Conservation (phyloP, 1,140 invertebrate species). For the Eriocheir sinensis region DNA sequence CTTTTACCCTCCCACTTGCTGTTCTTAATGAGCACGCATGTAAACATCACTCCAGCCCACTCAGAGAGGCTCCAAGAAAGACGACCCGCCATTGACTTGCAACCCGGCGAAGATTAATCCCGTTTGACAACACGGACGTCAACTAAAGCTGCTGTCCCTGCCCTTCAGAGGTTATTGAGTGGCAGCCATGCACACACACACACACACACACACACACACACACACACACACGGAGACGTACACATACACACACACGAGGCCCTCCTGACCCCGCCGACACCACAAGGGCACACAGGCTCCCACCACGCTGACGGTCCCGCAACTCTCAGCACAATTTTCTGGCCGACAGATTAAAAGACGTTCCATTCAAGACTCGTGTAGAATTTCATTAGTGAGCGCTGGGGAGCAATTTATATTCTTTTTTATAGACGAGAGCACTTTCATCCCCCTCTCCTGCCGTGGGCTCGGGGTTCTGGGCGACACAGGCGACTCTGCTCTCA, state of each 20-base stretch:
- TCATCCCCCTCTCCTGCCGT: too few species aligned
- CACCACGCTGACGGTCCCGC: background rate
- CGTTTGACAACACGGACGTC: background rate
- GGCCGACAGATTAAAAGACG: background rate
- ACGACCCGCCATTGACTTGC: background rate
- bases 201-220: too few species aligned
- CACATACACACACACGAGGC: too few species aligned
- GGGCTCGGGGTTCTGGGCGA: background rate
- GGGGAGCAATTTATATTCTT: slow-evolving; percentile 6
- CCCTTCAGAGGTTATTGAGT: background rate
- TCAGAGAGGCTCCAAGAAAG: too few species aligned
- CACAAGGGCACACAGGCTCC: too few species aligned
- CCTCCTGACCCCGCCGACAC: too few species aligned
- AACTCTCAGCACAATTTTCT: slow-evolving; percentile 25
- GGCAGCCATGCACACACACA: too few species aligned
- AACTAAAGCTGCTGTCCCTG: background rate
- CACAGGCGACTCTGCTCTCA: background rate
- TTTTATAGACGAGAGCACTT: slow-evolving; percentile 4
- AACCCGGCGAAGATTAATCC: background rate
- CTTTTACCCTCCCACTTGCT: too few species aligned
- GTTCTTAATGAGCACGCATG: too few species aligned
- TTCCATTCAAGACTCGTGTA: slow-evolving; percentile 6
- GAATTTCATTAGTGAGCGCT: slow-evolving; percentile 24
- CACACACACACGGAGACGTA: too few species aligned
- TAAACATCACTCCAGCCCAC: too few species aligned